phyloP scores from a whole-genome alignment of 2,888 invertebrate species.

The Hyposoter didymator region DNA sequence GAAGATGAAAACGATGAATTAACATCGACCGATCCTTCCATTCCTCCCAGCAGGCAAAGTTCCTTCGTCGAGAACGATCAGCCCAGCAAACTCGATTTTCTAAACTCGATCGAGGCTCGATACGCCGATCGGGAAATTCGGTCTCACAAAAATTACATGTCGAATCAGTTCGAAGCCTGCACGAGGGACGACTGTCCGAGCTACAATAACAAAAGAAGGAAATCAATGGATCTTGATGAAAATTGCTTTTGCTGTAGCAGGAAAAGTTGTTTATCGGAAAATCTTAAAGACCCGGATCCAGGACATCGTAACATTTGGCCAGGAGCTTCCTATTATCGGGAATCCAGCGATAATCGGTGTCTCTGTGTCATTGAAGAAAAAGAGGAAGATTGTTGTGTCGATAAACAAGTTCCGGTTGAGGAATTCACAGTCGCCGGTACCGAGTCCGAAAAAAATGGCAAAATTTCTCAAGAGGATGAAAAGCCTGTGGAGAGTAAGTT shows the following conservation, averaged over 20 bases:
- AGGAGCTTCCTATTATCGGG: constrained; percentile 3
- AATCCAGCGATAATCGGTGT: constrained; percentile 49
- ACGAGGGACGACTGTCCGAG: background rate
- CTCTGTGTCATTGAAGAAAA: constrained; percentile 70
- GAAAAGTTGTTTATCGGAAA: constrained; percentile 1
- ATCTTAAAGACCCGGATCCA: background rate
- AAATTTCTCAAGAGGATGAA: background rate
- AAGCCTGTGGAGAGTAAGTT: background rate
- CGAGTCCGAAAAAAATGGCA: background rate
- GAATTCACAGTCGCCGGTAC: constrained; percentile 44
- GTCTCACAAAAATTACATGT: constrained; percentile 14
- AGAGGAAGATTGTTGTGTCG: constrained; percentile 54
- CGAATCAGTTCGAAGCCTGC: constrained; percentile 17
- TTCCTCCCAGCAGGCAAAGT: constrained; percentile 24
- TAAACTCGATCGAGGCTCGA: background rate
- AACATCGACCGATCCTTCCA: constrained; percentile 30
- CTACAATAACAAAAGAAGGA: background rate
- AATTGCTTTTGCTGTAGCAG: constrained; percentile 35
- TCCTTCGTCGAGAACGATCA: constrained; percentile 25
- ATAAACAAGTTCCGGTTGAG: constrained; percentile 25
- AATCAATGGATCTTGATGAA: background rate
- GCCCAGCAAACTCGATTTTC: constrained; percentile 33
- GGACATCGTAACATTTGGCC: constrained; percentile 7
- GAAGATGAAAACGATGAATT: constrained; percentile 20
- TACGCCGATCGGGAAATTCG: constrained; percentile 32